Percentiles rank a stretch among this genome's conserved stretches.
These are phyloP conservation scores for Proteles cristata DNA, from an alignment of 2,113 vertebrate genomes.

Conservation along the genomic window DNA sequence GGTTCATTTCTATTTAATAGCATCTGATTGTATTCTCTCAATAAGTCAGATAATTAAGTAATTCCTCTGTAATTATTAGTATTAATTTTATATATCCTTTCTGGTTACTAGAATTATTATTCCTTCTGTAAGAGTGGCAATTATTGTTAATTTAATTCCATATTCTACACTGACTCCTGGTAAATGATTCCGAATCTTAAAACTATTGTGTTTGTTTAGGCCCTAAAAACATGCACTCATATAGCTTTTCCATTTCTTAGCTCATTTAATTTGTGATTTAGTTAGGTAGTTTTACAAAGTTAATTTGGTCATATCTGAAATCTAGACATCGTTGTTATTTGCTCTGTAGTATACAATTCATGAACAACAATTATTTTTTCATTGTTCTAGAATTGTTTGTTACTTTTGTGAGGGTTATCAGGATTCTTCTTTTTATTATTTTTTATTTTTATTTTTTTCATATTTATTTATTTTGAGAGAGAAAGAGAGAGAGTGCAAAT, in stretches of 20 bases:
- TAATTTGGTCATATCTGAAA: constrained; percentile 68
- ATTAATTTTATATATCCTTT: constrained; percentile 78
- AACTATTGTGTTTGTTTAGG: constrained; percentile 51
- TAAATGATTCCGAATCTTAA: constrained; percentile 62
- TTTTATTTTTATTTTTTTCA: no score
- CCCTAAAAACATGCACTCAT: neutral
- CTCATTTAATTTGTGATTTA: constrained; percentile 74
- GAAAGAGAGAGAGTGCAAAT: no score
- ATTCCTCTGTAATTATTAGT: constrained; percentile 76
- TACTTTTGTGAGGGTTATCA: neutral
- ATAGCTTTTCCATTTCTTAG: constrained; percentile 71
- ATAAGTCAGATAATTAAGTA: constrained; percentile 76
- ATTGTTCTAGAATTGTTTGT: neutral
- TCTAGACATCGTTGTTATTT: constrained; percentile 23
- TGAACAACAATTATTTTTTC: constrained; percentile 12
- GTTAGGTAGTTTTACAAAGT: constrained; percentile 51
- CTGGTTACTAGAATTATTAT: constrained; percentile 64
- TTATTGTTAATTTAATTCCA: constrained; percentile 72
- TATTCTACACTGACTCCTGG: constrained; percentile 39
- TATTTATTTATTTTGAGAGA: no score
- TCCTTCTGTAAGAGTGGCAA: constrained; percentile 52
- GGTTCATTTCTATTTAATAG: constrained; percentile 67
- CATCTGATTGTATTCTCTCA: constrained; percentile 53
- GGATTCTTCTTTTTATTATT: neutral
- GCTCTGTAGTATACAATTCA: constrained; percentile 29